Evolutionary conservation across 2,113 vertebrate genomes (phyloP), one percentile per base, ranked within the genome.

Genomic region (Leptodactylus fuscus): DNA sequence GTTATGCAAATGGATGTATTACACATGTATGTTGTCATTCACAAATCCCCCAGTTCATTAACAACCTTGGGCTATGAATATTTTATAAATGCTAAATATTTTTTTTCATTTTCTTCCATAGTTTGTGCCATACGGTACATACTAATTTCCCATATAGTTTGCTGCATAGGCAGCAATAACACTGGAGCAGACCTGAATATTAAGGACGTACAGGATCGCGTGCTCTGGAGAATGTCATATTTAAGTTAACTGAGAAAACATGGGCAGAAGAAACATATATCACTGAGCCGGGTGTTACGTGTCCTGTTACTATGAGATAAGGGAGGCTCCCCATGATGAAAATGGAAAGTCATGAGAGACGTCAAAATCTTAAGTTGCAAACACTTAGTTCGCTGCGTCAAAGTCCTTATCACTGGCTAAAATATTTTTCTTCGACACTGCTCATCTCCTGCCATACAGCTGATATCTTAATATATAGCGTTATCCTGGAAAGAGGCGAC

Each of bases 281-380:
- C 36, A 46, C 11, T n/a, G 36, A 29, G 58, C 34, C n/a, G 27
- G 24, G 12, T 22, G 22, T 67, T 9, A 29, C n/a, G 29, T 65
- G 77, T 29, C 60, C 60, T 67, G n/a, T n/a, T 8, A 0, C 22
- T 79, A 9, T 38, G 32, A 77, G 74, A 79, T 60, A 79, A 80
- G 53, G 55, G 77, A 80, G 77, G 53, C 3, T 24, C 53, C 36
- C 16, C 55, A 27, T 38, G 15, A 27, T 27, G 34, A 16, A 60
- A 80, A 62, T 24, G 15, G n/a, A 41, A 58, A 62, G 77, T 80
- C 53, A 80, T 24, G 77, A 13, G 0, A 44, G 53, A 80, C 62
- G 13, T 44, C 36, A 80, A 6, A 80, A 41, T 79, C 11, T 79
- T 24, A 58, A 80, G 36, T 55, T 53, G 20, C 29, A 51, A 18